Evolutionary conservation across 2,888 invertebrate species (phyloP).

Genomic region (Drosophila infuscata): DNA sequence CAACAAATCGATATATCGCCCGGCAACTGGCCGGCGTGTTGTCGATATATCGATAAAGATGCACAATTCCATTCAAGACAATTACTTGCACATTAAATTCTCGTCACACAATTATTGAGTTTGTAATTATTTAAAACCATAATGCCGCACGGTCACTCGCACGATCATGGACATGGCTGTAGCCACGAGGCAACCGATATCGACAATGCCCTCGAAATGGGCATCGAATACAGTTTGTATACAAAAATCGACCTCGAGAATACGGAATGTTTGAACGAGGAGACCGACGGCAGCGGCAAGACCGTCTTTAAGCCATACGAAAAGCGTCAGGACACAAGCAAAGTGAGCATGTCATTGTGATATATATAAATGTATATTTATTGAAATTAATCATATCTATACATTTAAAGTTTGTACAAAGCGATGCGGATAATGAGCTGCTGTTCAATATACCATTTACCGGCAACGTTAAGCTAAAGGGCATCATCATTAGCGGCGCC

Average conservation of each 20-base stretch:
- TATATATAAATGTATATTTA: background rate
- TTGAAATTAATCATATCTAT: background rate
- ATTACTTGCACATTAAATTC: slow-evolving; percentile 56
- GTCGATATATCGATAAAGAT: slow-evolving; percentile 40
- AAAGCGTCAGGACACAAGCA: slow-evolving; percentile 90
- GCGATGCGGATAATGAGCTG: slow-evolving; percentile 98
- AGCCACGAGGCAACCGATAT: slow-evolving; percentile 83
- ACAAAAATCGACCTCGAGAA: slow-evolving; percentile 95
- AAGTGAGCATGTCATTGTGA: slow-evolving; percentile 86
- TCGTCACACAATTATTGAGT: slow-evolving; percentile 33
- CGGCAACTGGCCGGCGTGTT: background rate
- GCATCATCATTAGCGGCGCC: slow-evolving; percentile 96
- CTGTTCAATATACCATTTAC: slow-evolving; percentile 99
- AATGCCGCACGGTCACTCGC: slow-evolving; percentile 85
- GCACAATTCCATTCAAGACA: slow-evolving; percentile 21
- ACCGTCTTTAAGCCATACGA: slow-evolving; percentile 97
- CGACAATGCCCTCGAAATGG: slow-evolving; percentile 84
- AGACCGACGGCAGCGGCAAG: slow-evolving; percentile 93
- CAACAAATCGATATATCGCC: background rate
- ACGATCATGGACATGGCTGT: slow-evolving; percentile 81
- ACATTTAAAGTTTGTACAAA: slow-evolving; percentile 93
- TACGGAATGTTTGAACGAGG: slow-evolving; percentile 96
- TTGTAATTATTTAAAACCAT: slow-evolving; percentile 16
- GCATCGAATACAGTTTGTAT: slow-evolving; percentile 89
- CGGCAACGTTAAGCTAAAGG: slow-evolving; percentile 97